A percentile compares a stretch with the other conserved stretches of the same genome.
phyloP scores from a whole-genome alignment of 2,113 vertebrate genomes.

The Polypterus senegalus region DNA sequence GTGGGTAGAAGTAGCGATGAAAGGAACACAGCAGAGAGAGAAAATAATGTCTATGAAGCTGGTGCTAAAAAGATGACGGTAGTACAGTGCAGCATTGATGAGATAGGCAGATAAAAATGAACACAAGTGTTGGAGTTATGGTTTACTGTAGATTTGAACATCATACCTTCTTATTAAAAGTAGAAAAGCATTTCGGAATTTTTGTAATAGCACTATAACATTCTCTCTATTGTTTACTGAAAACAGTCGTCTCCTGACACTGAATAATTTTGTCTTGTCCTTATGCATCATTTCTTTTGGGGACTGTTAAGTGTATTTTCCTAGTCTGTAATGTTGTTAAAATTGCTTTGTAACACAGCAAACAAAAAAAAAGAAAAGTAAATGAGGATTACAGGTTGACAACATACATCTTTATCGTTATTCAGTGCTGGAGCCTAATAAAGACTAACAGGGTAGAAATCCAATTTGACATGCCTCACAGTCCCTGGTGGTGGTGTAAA shows the following conservation, averaged over 20 bases:
- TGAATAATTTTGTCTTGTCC: no score
- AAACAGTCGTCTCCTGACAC: neutral
- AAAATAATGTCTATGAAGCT: slow-evolving; percentile 69
- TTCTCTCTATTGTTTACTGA: neutral
- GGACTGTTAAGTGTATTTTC: neutral
- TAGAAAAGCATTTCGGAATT: neutral
- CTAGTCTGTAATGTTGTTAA: no score
- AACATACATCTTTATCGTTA: no score
- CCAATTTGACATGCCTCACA: no score
- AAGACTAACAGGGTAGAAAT: no score
- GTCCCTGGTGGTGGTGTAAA: no score
- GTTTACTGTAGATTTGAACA: neutral
- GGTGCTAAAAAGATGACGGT: slow-evolving; percentile 37
- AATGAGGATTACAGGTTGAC: no score
- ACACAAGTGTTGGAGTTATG: neutral
- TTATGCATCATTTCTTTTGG: no score
- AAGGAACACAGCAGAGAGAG: slow-evolving; percentile 65
- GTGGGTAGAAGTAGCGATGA: slow-evolving; percentile 64
- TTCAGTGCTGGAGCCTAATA: no score
- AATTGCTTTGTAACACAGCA: no score
- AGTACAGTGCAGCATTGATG: slow-evolving; percentile 9
- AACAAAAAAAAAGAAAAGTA: no score
- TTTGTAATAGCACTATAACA: neutral
- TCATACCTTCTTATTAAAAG: neutral
- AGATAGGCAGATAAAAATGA: neutral